Conservation (phyloP, 2,888 invertebrate species). For the Thysanoteuthis rhombus region DNA sequence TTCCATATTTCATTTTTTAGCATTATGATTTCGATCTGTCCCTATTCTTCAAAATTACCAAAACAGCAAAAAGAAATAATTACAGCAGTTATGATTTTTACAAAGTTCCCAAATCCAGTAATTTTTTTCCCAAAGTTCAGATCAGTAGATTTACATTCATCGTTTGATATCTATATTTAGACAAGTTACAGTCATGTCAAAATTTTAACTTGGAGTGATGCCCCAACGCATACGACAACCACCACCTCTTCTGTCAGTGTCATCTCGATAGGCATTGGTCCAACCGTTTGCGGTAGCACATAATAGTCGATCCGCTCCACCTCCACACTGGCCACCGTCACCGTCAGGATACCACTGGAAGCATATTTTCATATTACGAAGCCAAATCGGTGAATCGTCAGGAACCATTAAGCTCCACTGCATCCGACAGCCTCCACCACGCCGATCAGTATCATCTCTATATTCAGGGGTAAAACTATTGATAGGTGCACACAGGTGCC, state of each 20-base stretch:
- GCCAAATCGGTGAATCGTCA: slow-evolving; percentile 35
- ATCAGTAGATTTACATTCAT: too few relatives aligned
- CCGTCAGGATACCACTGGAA: slow-evolving; percentile 41
- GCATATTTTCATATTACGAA: slow-evolving; percentile 37
- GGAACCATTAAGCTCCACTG: slow-evolving; percentile 37
- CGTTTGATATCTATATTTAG: too few relatives aligned
- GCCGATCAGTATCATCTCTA: slow-evolving; percentile 38
- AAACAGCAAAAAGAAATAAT: too few relatives aligned
- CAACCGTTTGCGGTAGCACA: slow-evolving; percentile 39
- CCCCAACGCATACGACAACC: slow-evolving; percentile 41
- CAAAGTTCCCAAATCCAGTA: too few relatives aligned
- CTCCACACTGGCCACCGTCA: slow-evolving; percentile 39
- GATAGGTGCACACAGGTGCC: slow-evolving; percentile 34
- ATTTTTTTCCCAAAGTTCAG: too few relatives aligned
- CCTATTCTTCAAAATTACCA: too few relatives aligned
- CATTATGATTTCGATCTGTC: too few relatives aligned
- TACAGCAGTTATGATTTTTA: too few relatives aligned
- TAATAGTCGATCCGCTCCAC: slow-evolving; percentile 29
- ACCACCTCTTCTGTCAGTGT: slow-evolving; percentile 38
- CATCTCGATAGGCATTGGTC: slow-evolving; percentile 40
- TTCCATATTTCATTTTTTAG: too few relatives aligned
- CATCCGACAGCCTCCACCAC: slow-evolving; percentile 39
- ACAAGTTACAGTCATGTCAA: too few relatives aligned
- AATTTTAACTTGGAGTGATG: slow-evolving; percentile 20
- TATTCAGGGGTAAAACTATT: slow-evolving; percentile 36